Percentiles rank a stretch among this genome's conserved stretches.
Conservation (phyloP, 2,888 invertebrate species). For the Philonicus albiceps region DNA sequence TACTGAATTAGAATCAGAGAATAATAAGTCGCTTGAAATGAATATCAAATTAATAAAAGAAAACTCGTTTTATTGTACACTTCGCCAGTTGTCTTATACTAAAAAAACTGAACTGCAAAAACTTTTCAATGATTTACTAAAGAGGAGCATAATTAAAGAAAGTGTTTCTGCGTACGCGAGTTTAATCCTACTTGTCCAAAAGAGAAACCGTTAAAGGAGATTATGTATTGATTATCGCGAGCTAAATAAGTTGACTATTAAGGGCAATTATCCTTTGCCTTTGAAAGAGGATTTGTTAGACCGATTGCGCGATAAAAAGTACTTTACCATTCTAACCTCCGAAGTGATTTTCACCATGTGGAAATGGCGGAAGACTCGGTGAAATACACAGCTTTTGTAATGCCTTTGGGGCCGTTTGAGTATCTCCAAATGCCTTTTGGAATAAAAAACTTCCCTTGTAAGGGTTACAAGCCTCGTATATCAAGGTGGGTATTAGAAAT, state of each 20-base stretch:
- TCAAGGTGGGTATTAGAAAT: slow-evolving; percentile 42
- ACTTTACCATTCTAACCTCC: too few relatives aligned
- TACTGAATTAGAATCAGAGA: neutral
- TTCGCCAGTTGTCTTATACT: neutral
- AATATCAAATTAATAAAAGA: neutral
- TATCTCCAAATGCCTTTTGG: too few relatives aligned
- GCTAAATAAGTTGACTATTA: neutral
- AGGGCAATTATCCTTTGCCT: slow-evolving; percentile 24
- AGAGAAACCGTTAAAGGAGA: slow-evolving; percentile 22
- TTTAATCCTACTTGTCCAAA: slow-evolving; percentile 46
- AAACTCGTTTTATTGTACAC: neutral
- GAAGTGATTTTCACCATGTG: too few relatives aligned
- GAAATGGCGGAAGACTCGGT: too few relatives aligned
- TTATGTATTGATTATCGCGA: neutral
- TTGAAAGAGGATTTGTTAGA: slow-evolving; percentile 49
- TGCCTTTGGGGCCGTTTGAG: too few relatives aligned
- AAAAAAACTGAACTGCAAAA: neutral
- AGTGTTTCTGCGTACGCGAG: slow-evolving; percentile 48
- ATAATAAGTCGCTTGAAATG: neutral
- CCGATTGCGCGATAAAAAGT: neutral
- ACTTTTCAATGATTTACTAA: neutral
- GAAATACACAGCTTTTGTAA: too few relatives aligned
- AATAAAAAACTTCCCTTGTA: too few relatives aligned
- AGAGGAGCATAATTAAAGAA: slow-evolving; percentile 37
- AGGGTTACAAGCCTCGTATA: too few relatives aligned